phyloP scores from a whole-genome alignment of 2,113 vertebrate species.

The Narcine bancroftii region DNA sequence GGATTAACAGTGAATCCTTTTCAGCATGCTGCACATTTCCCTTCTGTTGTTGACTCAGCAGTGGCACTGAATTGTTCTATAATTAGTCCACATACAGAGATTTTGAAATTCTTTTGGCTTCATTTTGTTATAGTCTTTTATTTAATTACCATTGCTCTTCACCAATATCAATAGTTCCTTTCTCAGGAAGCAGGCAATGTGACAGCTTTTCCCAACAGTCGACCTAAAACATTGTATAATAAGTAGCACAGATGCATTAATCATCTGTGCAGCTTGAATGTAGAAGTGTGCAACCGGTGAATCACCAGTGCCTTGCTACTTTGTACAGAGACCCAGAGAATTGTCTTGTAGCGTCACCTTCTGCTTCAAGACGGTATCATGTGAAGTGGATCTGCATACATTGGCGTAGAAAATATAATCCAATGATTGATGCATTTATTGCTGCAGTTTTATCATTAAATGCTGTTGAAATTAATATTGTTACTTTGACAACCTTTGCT shows the following conservation, averaged over 20 bases:
- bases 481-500: too few species aligned
- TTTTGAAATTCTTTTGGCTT: not conserved
- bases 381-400: not conserved
- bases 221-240: not conserved
- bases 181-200: not conserved
- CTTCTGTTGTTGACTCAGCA: conserved; percentile 31
- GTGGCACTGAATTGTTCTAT: conserved; percentile 15
- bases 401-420: not conserved
- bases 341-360: conserved; percentile 11
- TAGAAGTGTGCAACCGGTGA: not conserved
- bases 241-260: not conserved
- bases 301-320: not conserved
- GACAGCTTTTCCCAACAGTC: not conserved
- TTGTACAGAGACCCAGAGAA: not conserved
- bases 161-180: not conserved
- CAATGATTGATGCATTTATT: too few species aligned
- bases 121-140: conserved; percentile 16
- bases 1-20: not conserved
- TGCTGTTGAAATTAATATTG: too few species aligned
- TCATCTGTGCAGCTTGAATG: not conserved
- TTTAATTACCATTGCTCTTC: not conserved
- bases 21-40: conserved; percentile 23
- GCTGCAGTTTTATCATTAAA: too few species aligned
- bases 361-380: not conserved
- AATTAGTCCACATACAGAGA: not conserved